These are phyloP conservation scores for Litocranius walleri DNA, from an alignment of 2,113 vertebrate species.

Conservation along the genomic window DNA sequence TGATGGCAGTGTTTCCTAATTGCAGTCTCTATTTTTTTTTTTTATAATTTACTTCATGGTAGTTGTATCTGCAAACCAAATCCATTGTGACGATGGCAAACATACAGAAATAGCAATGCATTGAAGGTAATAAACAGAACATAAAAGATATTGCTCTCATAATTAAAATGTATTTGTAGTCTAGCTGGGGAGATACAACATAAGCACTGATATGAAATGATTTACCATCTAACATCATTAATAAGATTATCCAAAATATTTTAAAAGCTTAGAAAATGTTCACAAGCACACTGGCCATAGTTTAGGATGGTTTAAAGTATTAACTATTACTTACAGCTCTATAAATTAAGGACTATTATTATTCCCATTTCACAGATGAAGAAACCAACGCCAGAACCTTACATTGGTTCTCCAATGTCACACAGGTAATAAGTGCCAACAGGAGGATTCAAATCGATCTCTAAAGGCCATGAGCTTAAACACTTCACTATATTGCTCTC, in stretches of 20 bases:
- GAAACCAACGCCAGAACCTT: background rate
- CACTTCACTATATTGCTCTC: background rate
- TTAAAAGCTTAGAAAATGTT: background rate
- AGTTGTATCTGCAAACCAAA: background rate
- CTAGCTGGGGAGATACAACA: background rate
- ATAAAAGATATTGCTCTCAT: background rate
- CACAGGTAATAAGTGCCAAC: background rate
- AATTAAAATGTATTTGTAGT: background rate
- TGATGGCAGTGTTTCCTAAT: slow-evolving; percentile 15
- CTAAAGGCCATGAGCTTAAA: background rate
- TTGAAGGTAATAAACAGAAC: slow-evolving; percentile 15
- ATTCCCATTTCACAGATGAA: background rate
- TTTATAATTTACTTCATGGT: slow-evolving; percentile 10
- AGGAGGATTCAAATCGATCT: background rate
- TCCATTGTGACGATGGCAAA: background rate
- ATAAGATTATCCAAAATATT: background rate
- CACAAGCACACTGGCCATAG: background rate
- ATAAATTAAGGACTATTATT: background rate
- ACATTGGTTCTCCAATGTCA: background rate
- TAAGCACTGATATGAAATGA: background rate
- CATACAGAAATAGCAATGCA: background rate
- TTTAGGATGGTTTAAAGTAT: background rate
- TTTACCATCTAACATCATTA: background rate
- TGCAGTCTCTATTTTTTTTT: background rate
- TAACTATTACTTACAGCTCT: background rate